Evolutionary conservation across 2,113 vertebrate genomes (phyloP).

Genomic region (Elephantulus edwardii): DNA sequence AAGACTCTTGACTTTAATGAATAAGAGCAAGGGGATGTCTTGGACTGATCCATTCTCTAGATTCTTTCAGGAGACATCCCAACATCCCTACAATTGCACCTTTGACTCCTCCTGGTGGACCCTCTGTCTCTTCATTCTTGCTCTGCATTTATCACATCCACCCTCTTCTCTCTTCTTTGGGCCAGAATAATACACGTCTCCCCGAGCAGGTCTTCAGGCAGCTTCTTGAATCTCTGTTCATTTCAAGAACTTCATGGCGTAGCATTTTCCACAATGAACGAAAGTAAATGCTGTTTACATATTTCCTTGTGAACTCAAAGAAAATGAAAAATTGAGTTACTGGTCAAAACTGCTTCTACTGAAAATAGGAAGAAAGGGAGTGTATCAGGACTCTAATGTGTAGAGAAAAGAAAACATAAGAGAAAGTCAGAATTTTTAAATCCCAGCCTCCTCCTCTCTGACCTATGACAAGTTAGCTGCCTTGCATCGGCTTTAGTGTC

Average conservation of each 20-base stretch:
- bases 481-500: not conserved
- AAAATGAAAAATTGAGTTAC: not conserved
- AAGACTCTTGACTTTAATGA: slow-evolving; percentile 16
- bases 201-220: not conserved
- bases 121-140: not conserved
- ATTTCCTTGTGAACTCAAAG: not conserved
- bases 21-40: not conserved
- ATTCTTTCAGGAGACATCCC: not conserved
- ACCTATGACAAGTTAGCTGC: not conserved
- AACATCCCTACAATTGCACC: not conserved
- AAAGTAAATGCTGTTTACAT: not conserved
- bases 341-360: not conserved
- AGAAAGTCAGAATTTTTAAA: not conserved
- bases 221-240: not conserved
- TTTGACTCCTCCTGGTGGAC: not conserved
- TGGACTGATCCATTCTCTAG: not conserved
- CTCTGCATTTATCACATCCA: not conserved
- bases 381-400: not conserved
- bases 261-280: not conserved
- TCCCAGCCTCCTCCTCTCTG: not conserved
- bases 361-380: not conserved
- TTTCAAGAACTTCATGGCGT: not conserved
- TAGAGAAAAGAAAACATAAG: too few species aligned
- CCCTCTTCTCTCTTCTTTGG: not conserved
- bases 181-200: not conserved